These are phyloP conservation scores for Lymantria monacha DNA, from an alignment of 2,888 invertebrate species.

Conservation along the genomic window DNA sequence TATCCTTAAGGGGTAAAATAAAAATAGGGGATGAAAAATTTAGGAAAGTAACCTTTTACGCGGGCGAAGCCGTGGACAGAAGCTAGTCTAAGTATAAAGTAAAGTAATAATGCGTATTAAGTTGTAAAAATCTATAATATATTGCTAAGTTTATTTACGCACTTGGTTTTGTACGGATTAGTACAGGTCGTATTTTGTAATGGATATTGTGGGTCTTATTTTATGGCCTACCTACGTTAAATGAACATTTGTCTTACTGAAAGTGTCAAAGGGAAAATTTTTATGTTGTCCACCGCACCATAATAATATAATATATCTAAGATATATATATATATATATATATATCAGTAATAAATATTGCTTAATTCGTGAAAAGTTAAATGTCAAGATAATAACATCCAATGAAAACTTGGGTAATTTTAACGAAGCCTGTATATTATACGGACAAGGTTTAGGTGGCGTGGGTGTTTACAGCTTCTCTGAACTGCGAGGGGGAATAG, in stretches of 20 bases:
- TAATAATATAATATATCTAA: no score
- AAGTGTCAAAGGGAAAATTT: conserved; percentile 44
- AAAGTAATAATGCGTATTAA: background rate
- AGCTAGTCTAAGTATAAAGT: no score
- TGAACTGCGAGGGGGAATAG: conserved; percentile 40
- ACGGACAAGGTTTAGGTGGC: conserved; percentile 27
- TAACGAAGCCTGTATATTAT: conserved; percentile 9
- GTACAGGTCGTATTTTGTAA: conserved; percentile 43
- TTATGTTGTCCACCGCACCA: no score
- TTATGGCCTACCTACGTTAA: conserved; percentile 43
- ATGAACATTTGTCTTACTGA: conserved; percentile 51
- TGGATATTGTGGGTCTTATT: conserved; percentile 37
- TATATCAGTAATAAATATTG: no score
- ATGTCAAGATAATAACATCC: no score
- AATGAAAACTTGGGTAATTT: no score
- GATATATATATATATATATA: no score
- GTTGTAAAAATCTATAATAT: conserved; percentile 6
- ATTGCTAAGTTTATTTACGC: conserved; percentile 18
- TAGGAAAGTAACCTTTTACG: no score
- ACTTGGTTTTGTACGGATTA: conserved; percentile 40
- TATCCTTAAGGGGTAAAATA: no score
- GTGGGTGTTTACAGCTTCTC: conserved; percentile 55
- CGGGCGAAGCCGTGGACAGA: no score
- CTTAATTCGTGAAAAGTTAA: no score
- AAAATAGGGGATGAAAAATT: no score